Base-by-base conservation (phyloP, 1,140 invertebrate species). In the Drosophila lacteicornis region DNA sequence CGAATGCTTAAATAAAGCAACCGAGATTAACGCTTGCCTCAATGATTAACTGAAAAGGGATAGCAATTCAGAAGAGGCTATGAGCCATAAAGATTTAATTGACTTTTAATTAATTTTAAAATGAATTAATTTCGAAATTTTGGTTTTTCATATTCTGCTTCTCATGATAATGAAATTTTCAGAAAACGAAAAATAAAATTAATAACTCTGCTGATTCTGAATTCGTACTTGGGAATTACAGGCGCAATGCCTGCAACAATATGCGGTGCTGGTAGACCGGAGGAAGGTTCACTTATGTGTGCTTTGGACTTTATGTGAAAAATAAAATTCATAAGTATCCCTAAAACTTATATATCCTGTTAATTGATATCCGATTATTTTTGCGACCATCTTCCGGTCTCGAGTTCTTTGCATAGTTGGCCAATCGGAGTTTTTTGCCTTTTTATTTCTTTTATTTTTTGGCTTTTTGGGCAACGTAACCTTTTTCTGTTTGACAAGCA, bases 401-500 rank as follows among this genome's bases (percentile, higher is more conserved):
- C 8, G 13, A 56, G 36, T 56, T 56, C 19, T 56, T 56, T 25
- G 53, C 36, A 56, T 56, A 25, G 53, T 40, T 56, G 33, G 15
- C 36, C 53, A 40, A 13, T 19, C 2, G 0, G 27, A 55, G 33
- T 55, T 38, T 42, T 59, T 50, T 38, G 61, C 51, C 43, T 69
- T 65, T 55, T 62, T 42, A 15, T 33, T 69, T 33, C 43, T 49
- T 49, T 38, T 51, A 38, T 61, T 58, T 46, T 51, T 62, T 60
- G 40, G 30, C 58, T 82, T 82, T 78, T 86, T 47, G 77, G 57
- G 58, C 62, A 78, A 61, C 75, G 73, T 62, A 91, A 91, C 79
- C 86, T 91, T 90, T 90, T 91, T 91, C 75, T 91, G 70, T 73
- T 73, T 88, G 87, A 90, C 86, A 90, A 91, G 86, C 87, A 90